A percentile compares a stretch with the other conserved stretches of the same genome.
Conservation (phyloP, 2,888 invertebrate genomes). For the Cryptocephalus moraei region DNA sequence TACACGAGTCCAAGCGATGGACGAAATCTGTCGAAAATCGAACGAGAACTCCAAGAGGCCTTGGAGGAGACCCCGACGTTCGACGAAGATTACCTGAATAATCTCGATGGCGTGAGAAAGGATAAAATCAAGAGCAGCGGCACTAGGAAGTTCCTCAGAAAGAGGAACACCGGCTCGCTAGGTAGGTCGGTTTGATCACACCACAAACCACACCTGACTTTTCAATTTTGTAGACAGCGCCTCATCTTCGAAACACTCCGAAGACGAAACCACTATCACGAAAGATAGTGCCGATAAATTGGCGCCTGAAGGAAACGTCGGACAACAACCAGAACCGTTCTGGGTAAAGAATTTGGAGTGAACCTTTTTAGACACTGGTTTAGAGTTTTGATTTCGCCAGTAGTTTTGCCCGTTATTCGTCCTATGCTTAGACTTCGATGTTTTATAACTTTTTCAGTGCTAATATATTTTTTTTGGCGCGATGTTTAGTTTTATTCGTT, state of each 20-base stretch:
- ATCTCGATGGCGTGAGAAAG: slow-evolving; percentile 55
- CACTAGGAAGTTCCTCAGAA: neutral
- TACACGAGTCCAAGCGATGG: too few species aligned
- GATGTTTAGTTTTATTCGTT: neutral
- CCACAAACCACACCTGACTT: neutral
- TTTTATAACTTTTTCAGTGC: slow-evolving; percentile 2
- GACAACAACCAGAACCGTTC: slow-evolving; percentile 17
- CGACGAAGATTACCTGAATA: slow-evolving; percentile 40
- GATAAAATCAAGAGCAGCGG: slow-evolving; percentile 15
- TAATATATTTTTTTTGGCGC: neutral
- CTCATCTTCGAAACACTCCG: slow-evolving; percentile 1
- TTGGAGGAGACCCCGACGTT: neutral
- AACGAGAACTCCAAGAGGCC: neutral
- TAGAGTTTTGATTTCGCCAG: neutral
- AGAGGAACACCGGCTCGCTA: too few species aligned
- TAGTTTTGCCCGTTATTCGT: slow-evolving; percentile 7
- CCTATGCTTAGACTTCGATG: slow-evolving; percentile 3
- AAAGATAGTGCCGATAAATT: slow-evolving; percentile 10
- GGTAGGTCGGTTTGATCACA: too few species aligned
- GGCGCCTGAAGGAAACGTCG: slow-evolving; percentile 2
- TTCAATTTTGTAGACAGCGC: neutral
- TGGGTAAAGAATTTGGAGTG: slow-evolving; percentile 18
- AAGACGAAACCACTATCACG: slow-evolving; percentile 6
- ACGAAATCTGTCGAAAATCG: neutral
- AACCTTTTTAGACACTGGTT: slow-evolving; percentile 1